Base-by-base conservation (phyloP, 2,797 vertebrate genomes). In the Danio kyathit region DNA sequence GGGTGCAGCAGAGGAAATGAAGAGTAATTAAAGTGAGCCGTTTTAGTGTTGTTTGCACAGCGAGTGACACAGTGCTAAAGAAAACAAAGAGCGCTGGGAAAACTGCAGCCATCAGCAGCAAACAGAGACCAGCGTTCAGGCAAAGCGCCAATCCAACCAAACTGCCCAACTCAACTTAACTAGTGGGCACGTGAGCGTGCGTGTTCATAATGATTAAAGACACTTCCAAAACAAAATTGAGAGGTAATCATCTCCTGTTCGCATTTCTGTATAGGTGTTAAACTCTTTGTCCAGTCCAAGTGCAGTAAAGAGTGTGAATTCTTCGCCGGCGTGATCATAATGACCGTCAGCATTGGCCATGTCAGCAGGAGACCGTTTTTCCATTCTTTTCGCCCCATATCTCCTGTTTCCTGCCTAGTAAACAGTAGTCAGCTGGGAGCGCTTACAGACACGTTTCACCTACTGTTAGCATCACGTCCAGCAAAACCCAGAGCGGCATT, bases 41-140 rank as follows among this genome's bases (percentile, higher is more conserved):
- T 78, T 80, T 63, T 61, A 46, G 72, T 64, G 63, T 44, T 83
- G 79, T 83, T 83, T 85, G 79, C 59, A 81, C 79, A 87, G 83
- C 40, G 61, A 79, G 29, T 60, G 79, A 79, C 56, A 60, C 65
- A 4, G 61, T 48, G 51, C 67, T 65, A 83, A 83, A 86, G 79
- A 78, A 85, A 85, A 83, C 83, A 82, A 71, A 79, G 60, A 57
- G 71, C 38, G 54, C 70, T 21, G 40, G 65, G 63, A 54, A 83
- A 85, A 71, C 72, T 72, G 74, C 64, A 67, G 41, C 10, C 48
- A 74, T 86, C 83, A 86, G 69, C 80, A 75, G 71, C 79, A 64
- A 66, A 70, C 59, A 29, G 29, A n/a, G 76, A 69, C 59, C 74
- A 79, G 41, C 4, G 21, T 29, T 63, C 40, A 40, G 76, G 71